Evolutionary conservation across 2,797 vertebrate genomes (phyloP).

Genomic region (Margarornis squamiger): DNA sequence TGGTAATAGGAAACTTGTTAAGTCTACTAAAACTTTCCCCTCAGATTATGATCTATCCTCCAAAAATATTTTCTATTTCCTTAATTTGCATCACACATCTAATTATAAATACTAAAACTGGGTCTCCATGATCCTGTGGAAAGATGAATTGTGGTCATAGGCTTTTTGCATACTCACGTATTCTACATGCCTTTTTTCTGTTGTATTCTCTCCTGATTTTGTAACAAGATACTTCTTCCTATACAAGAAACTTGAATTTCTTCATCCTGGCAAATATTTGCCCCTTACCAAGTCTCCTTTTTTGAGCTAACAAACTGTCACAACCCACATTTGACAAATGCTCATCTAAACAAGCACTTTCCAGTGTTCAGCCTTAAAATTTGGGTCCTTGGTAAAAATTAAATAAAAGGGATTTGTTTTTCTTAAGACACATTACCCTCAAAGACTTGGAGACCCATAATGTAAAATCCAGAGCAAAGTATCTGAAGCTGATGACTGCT

Average conservation of each 20-base stretch:
- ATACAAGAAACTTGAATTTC: not conserved
- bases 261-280: not conserved
- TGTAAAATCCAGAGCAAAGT: not conserved
- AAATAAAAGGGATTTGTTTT: not conserved
- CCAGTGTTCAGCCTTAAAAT: not conserved
- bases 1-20: not conserved
- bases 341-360: not conserved
- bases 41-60: not conserved
- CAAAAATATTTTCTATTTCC: not conserved
- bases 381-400: not conserved
- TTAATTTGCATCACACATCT: not conserved
- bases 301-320: not conserved
- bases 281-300: not conserved
- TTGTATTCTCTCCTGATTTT: not conserved
- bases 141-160: not conserved
- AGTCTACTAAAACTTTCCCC: not conserved
- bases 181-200: fast-evolving
- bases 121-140: not conserved
- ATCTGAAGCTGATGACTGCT: not conserved
- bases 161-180: fast-evolving
- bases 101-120: not conserved
- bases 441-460: not conserved
- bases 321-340: not conserved
- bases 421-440: not conserved
- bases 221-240: not conserved